Evolutionary conservation across 2,888 invertebrate species (phyloP).

Genomic region (Protodeltote pygarga): DNA sequence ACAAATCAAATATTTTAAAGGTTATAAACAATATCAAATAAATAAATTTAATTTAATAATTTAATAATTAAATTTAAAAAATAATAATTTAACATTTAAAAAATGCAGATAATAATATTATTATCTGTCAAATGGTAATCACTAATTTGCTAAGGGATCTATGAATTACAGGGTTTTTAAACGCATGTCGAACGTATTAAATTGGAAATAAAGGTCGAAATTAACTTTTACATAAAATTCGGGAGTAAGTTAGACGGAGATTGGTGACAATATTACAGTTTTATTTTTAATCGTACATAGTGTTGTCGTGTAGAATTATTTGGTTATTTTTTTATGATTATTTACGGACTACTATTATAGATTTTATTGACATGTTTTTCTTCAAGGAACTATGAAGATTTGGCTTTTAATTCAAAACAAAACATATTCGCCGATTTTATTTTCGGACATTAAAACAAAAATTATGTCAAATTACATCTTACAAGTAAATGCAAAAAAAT

Average conservation of each 20-base stretch:
- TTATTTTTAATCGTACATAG: slow-evolving; percentile 47
- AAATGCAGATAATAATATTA: slow-evolving; percentile 40
- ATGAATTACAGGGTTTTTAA: slow-evolving; percentile 80
- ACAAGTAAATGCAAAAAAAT: slow-evolving; percentile 17
- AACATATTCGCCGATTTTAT: too few species aligned
- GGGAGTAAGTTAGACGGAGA: slow-evolving; percentile 66
- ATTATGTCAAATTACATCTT: neutral
- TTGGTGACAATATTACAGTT: slow-evolving; percentile 55
- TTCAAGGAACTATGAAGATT: neutral
- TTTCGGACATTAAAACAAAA: neutral
- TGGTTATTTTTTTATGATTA: neutral
- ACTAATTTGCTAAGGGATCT: slow-evolving; percentile 84
- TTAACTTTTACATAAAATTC: slow-evolving; percentile 39
- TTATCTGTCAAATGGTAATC: slow-evolving; percentile 67
- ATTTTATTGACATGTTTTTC: neutral
- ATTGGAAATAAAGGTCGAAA: slow-evolving; percentile 50
- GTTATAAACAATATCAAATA: slow-evolving; percentile 3
- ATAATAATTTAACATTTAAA: slow-evolving; percentile 10
- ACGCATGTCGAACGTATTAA: slow-evolving; percentile 45
- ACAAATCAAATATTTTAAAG: slow-evolving; percentile 5
- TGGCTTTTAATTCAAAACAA: neutral
- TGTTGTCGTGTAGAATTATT: slow-evolving; percentile 35
- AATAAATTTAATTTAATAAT: slow-evolving; percentile 3
- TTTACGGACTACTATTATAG: neutral
- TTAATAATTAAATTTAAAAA: slow-evolving; percentile 24